Base-by-base conservation (phyloP, 2,113 vertebrate genomes). In the Anolis sagrei region DNA sequence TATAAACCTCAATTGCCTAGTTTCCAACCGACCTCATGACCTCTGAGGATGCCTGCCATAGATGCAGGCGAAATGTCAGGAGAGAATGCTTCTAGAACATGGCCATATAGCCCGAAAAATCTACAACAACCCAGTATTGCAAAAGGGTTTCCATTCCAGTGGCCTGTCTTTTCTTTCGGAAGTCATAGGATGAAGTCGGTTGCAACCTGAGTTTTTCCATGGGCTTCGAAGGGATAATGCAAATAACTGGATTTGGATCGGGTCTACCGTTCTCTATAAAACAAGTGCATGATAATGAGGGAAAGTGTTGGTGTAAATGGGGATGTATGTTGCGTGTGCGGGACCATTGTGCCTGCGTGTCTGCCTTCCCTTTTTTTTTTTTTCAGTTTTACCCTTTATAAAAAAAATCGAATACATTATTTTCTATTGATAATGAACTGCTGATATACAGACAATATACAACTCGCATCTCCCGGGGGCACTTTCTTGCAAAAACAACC, bases 391-490 rank as follows among this genome's bases (percentile, higher is more conserved):
- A 9, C 36, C n/a, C 95, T 91, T 90, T 94, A 93, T 90, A 44
- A 95, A 96, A 96, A 76, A 76, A 95, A 95, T 97, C 93, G 96
- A 97, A 97, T 95, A 97, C 96, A 96, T 96, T 92, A 97, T 96
- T 97, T 80, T 97, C 94, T 95, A 90, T 94, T 93, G 96, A 97
- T 96, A 95, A 74, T 95, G 39, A 97, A 97, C 94, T 93, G 96
- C 96, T 93, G 95, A 95, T 95, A 96, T 97, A 97, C 97, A 97
- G 95, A 97, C 95, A 94, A 96, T 95, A 93, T 96, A 97, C 97
- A 97, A 94, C 93, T 96, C 95, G 93, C 95, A 86, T 84, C 94
- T 94, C 93, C 94, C 70, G 39, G 39, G 85, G 94, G 94, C 95
- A 94, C 94, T 89, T 93, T 74, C 90, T n/a, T 89, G 82, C 93